Conservation (phyloP, 2,797 vertebrate species). For the Odontamblyopus rebecca region DNA sequence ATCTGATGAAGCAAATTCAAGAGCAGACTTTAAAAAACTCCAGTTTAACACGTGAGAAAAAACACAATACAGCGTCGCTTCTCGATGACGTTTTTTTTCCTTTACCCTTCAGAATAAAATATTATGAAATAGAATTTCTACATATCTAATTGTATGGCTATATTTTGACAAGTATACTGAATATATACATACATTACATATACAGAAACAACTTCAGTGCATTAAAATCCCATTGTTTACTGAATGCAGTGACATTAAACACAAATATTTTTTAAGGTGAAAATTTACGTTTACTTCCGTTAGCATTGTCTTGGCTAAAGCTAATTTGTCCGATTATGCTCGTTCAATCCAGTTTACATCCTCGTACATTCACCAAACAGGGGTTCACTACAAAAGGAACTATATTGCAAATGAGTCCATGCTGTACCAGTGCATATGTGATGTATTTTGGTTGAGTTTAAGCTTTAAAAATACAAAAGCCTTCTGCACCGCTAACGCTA, state of each 20-base stretch:
- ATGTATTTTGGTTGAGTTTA: not conserved
- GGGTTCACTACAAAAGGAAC: not conserved
- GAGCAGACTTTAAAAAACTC: not conserved
- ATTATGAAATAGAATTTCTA: too few relatives aligned
- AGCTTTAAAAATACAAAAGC: not conserved
- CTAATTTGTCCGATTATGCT: not conserved
- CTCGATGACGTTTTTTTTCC: constrained; percentile 16
- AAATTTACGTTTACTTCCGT: not conserved
- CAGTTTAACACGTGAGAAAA: constrained; percentile 17
- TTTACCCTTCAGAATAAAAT: constrained; percentile 19
- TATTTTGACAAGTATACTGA: not conserved
- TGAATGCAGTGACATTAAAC: not conserved
- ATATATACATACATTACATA: not conserved
- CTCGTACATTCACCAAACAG: not conserved
- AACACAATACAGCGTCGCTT: constrained; percentile 21
- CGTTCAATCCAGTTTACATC: not conserved
- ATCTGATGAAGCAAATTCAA: not conserved
- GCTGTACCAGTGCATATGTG: not conserved
- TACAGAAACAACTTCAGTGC: not conserved
- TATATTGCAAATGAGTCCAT: not conserved
- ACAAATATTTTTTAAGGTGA: not conserved
- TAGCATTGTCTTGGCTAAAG: not conserved
- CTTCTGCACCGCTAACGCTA: not conserved
- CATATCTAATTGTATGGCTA: not conserved
- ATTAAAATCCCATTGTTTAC: not conserved